Percentiles rank a stretch among this genome's conserved stretches.
phyloP scores from a whole-genome alignment of 2,888 invertebrate species.

The Neria commutata region DNA sequence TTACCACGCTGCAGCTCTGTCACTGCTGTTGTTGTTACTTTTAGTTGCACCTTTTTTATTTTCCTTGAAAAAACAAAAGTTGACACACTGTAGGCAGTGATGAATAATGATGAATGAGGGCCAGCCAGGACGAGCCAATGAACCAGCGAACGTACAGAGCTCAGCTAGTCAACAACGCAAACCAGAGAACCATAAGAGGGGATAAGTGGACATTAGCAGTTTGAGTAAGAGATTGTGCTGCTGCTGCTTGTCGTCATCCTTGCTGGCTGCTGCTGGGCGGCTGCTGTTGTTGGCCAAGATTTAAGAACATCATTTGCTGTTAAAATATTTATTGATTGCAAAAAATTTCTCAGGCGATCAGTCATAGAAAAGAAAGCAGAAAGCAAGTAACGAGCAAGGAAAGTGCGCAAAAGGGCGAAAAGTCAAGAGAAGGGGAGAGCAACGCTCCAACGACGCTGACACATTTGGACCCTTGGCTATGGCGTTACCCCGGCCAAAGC shows the following conservation, averaged over 20 bases:
- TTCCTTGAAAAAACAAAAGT: not conserved
- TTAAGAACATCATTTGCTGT: slow-evolving; percentile 10
- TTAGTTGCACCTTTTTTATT: not conserved
- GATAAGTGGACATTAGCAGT: not conserved
- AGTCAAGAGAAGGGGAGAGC: too few species aligned
- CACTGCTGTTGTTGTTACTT: too few species aligned
- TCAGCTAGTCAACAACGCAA: too few species aligned
- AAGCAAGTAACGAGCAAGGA: not conserved
- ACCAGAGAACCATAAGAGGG: too few species aligned
- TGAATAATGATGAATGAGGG: not conserved
- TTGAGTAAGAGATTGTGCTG: not conserved
- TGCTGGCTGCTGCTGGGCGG: not conserved
- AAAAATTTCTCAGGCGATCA: not conserved
- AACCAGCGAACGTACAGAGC: too few species aligned
- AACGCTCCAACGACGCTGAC: too few species aligned
- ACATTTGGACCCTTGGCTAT: too few species aligned
- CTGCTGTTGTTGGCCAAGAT: not conserved
- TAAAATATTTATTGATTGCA: slow-evolving; percentile 10
- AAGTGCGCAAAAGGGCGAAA: too few species aligned
- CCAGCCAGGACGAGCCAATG: not conserved
- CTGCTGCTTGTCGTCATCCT: not conserved
- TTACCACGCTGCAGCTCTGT: not conserved
- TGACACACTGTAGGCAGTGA: not conserved
- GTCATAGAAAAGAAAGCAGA: not conserved
- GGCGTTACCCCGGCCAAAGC: too few species aligned